Percentiles rank a stretch among this genome's conserved stretches.
These are phyloP conservation scores for Nesoenas mayeri DNA, from an alignment of 2,113 vertebrate genomes.

Conservation along the genomic window DNA sequence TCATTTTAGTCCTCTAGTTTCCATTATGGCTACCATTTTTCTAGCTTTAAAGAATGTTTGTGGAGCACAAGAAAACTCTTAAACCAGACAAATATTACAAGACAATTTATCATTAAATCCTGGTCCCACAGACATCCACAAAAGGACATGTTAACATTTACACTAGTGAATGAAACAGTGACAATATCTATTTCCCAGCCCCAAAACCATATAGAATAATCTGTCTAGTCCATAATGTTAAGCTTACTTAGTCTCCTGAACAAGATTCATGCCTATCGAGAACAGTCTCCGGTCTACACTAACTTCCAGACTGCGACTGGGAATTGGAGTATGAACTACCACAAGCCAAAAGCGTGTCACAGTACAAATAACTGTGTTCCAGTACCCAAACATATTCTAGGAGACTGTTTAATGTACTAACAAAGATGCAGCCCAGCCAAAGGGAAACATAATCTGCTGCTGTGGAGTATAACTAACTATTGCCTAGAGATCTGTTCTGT, in stretches of 20 bases:
- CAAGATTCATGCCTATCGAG: not conserved
- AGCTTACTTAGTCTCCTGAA: not conserved
- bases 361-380: not conserved
- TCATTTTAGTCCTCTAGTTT: not conserved
- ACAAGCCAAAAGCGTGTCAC: not conserved
- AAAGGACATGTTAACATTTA: not conserved
- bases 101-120: not conserved
- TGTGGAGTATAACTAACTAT: too few relatives aligned
- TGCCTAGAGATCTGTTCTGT: not conserved
- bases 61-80: not conserved
- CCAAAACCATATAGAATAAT: not conserved
- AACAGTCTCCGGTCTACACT: not conserved
- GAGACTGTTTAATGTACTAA: not conserved
- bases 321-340: not conserved
- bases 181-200: not conserved
- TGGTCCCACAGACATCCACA: not conserved
- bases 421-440: not conserved
- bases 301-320: not conserved
- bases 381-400: not conserved
- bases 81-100: not conserved
- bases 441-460: not conserved
- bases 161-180: not conserved
- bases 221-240: not conserved
- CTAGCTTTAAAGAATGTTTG: not conserved
- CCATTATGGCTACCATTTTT: not conserved